phyloP scores from a whole-genome alignment of 2,113 vertebrate genomes.

The Myrmecophaga tridactyla region DNA sequence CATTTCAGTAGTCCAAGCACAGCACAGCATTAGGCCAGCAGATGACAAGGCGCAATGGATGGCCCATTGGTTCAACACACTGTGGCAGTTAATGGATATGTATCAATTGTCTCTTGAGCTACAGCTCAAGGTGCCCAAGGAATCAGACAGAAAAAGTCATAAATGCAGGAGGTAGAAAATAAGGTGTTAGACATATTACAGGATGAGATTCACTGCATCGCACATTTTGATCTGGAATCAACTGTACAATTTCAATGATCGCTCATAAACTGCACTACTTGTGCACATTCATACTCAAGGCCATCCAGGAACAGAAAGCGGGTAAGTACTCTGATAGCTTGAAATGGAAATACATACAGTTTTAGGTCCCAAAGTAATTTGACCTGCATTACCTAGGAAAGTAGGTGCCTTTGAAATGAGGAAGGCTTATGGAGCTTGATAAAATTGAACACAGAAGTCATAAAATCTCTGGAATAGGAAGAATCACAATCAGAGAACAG shows the following conservation, averaged over 20 bases:
- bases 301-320: not conserved
- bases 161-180: not conserved
- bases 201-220: not conserved
- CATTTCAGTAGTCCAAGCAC: not conserved
- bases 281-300: not conserved
- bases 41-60: not conserved
- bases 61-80: not conserved
- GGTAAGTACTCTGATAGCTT: not conserved
- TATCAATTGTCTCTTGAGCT: not conserved
- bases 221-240: not conserved
- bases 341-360: not conserved
- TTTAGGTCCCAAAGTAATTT: not conserved
- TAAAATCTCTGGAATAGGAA: constrained; percentile 68
- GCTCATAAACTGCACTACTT: not conserved
- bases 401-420: not conserved
- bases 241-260: not conserved
- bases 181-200: not conserved
- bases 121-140: not conserved
- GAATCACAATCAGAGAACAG: constrained; percentile 71
- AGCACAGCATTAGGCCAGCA: not conserved
- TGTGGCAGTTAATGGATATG: not conserved
- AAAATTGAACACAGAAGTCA: constrained; percentile 61
- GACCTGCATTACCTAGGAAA: not conserved
- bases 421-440: constrained; percentile 46
- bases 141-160: not conserved